Base-by-base conservation (phyloP, 2,113 vertebrate genomes). In the Gobio gobio region DNA sequence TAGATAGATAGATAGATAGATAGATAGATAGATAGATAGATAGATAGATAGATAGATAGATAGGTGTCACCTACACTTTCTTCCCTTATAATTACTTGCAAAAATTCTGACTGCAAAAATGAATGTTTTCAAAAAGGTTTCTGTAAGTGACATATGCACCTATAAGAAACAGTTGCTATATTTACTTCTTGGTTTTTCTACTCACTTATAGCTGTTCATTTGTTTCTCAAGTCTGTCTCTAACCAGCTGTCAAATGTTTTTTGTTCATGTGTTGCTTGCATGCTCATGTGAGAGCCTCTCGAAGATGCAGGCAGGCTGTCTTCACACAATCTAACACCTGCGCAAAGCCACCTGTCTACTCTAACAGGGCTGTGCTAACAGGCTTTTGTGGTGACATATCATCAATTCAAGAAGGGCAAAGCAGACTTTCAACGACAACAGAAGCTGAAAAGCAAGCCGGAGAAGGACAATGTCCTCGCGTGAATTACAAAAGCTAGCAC, bases 301-400 rank as follows among this genome's bases (percentile, higher is more conserved):
- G 40, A 63, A 79, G 58, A 63, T 64, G 66, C 63, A 24, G 40
- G 20, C 79, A 83, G 76, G 45, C 70, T 79, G 85, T 82, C 77
- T 86, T 64, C 49, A 66, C 77, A 59, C 64, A 75, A 81, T 84
- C 76, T 83, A 88, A 81, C 72, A 88, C 87, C 85, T 88, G 87
- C 63, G 80, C 82, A 84, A 86, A 86, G 84, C 86, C 78, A 83
- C 86, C 84, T 81, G 81, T 80, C 83, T 70, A 63, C 70, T 73
- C 80, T 85, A 80, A 87, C 86, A 85, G 83, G 76, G 75, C 73
- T 83, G 73, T 14, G 74, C 63, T 84, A 84, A 77, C 75, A 78
- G 83, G 83, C 83, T 78, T 84, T 77, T 78, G 80, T 64, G 45
- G 75, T 66, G 77, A 86, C 84, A 49, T 86, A 83, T 73, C 81